phyloP scores from a whole-genome alignment of 2,888 invertebrate genomes.

The Nudaria mundana region DNA sequence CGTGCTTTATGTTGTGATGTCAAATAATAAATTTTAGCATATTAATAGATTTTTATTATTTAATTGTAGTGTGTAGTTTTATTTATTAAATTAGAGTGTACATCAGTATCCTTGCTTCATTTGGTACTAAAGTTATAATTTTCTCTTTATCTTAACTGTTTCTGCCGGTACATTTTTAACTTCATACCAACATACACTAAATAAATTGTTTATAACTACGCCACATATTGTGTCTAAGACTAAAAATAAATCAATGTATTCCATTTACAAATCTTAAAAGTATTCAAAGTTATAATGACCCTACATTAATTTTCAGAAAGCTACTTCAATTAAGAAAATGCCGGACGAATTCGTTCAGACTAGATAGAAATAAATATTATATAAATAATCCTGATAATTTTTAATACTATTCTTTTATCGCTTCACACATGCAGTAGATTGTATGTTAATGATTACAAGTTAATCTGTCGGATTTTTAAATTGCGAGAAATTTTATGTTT shows the following conservation, averaged over 20 bases:
- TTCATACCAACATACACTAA: constrained; percentile 2
- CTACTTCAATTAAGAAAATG: not conserved
- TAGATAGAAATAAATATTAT: not conserved
- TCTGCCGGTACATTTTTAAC: constrained; percentile 26
- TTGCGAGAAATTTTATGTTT: too few species aligned
- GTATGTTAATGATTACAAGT: too few species aligned
- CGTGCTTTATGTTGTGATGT: constrained; percentile 31
- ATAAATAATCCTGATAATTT: too few species aligned
- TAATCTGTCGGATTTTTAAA: too few species aligned
- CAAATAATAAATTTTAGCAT: constrained; percentile 29
- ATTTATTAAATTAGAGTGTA: constrained; percentile 17
- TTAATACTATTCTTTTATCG: too few species aligned
- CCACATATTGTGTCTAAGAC: too few species aligned
- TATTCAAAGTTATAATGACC: not conserved
- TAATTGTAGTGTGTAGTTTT: constrained; percentile 16
- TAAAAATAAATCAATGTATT: too few species aligned
- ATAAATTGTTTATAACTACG: constrained; percentile 6
- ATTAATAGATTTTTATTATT: constrained; percentile 27
- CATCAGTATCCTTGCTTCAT: constrained; percentile 31
- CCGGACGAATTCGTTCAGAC: not conserved
- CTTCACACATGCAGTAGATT: too few species aligned
- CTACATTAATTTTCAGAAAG: constrained; percentile 7
- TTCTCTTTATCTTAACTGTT: constrained; percentile 22
- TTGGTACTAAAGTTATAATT: constrained; percentile 27
- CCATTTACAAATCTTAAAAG: too few species aligned